Evolutionary conservation across 2,797 vertebrate species (phyloP).

Genomic region (Synanceia verrucosa): DNA sequence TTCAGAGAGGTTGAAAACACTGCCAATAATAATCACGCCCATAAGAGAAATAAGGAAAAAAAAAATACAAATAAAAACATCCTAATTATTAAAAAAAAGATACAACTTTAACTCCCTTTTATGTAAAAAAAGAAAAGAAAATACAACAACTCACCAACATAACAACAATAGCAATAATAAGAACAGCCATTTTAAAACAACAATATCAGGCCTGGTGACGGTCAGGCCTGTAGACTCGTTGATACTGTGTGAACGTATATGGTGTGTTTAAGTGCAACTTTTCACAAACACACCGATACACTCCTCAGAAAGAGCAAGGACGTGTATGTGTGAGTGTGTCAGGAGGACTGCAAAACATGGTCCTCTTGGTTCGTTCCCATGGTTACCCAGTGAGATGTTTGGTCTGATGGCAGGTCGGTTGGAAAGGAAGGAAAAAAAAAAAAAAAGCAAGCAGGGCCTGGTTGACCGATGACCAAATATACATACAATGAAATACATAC

Average conservation of each 20-base stretch:
- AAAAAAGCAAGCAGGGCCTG: slow-evolving; percentile 24
- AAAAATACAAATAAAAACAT: slow-evolving; percentile 66
- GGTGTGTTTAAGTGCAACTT: slow-evolving; percentile 69
- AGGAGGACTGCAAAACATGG: slow-evolving; percentile 52
- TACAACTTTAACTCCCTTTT: slow-evolving; percentile 79
- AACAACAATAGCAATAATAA: slow-evolving; percentile 81
- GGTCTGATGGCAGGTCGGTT: slow-evolving; percentile 56
- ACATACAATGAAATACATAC: slow-evolving; percentile 18
- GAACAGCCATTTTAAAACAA: slow-evolving; percentile 83
- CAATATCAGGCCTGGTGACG: slow-evolving; percentile 64
- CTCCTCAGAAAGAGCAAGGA: slow-evolving; percentile 19
- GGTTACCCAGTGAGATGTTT: slow-evolving; percentile 59
- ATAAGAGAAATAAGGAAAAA: slow-evolving; percentile 64
- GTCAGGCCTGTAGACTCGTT: slow-evolving; percentile 61
- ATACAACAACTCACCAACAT: slow-evolving; percentile 71
- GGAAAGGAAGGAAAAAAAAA: slow-evolving; percentile 1
- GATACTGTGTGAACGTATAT: slow-evolving; percentile 56
- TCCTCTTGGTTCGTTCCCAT: slow-evolving; percentile 60
- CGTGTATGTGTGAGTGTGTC: slow-evolving; percentile 12
- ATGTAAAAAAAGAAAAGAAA: slow-evolving; percentile 58
- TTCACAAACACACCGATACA: slow-evolving; percentile 49
- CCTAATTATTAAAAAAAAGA: slow-evolving; percentile 60
- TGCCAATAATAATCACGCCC: slow-evolving; percentile 73
- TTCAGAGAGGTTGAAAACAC: slow-evolving; percentile 74
- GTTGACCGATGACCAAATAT: slow-evolving; percentile 14